A percentile compares a stretch with the other conserved stretches of the same genome.
Evolutionary conservation across 1,140 invertebrate species (phyloP).

Genomic region (Aleiodes sp.): DNA sequence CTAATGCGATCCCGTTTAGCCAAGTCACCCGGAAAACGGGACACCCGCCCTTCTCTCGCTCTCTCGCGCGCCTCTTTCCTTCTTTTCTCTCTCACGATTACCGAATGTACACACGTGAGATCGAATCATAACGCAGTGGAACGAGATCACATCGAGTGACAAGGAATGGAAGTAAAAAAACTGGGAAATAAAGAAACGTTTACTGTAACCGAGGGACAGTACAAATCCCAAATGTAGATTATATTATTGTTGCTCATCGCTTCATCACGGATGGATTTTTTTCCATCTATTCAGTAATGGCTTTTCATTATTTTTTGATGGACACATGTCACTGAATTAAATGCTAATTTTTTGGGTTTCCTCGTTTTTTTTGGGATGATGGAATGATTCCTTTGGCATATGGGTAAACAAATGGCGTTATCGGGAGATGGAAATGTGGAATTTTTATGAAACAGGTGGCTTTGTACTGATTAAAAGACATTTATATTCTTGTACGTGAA

Average conservation of each 20-base stretch:
- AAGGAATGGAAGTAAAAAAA: background rate
- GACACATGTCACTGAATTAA: background rate
- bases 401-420: constrained; percentile 1
- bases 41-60: constrained; percentile 53
- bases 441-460: background rate
- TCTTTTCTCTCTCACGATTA: constrained; percentile 28
- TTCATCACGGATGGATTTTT: background rate
- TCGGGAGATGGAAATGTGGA: no score
- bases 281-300: no score
- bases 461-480: background rate
- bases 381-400: background rate
- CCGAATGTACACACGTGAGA: constrained; percentile 27
- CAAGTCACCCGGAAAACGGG: constrained; percentile 67
- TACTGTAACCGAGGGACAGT: background rate
- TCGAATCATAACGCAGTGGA: constrained; percentile 57
- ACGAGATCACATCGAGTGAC: constrained; percentile 22
- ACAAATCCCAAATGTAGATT: background rate
- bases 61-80: constrained; percentile 7
- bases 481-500: no score
- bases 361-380: background rate
- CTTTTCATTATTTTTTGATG: constrained; percentile 2
- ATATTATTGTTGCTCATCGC: constrained; percentile 9
- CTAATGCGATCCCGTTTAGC: constrained; percentile 68
- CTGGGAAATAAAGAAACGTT: no score
- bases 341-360: background rate